Conservation (phyloP, 2,797 vertebrate genomes). For the Ceryle rudis region DNA sequence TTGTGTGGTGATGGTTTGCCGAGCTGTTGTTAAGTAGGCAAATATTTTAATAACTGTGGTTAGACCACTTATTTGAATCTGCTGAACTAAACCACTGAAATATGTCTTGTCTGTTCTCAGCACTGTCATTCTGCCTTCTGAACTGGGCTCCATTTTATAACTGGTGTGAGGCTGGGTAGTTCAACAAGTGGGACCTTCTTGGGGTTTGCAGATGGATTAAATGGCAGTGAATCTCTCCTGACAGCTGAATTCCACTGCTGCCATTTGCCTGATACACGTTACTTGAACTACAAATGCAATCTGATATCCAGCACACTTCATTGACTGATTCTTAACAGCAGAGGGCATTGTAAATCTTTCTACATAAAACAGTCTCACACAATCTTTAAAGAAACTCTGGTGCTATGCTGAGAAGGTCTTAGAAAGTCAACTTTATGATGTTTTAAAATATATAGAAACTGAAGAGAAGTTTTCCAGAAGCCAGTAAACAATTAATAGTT, state of each 20-base stretch:
- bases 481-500: neutral
- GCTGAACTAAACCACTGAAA: neutral
- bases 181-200: neutral
- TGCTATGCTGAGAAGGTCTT: neutral
- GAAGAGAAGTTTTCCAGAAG: neutral
- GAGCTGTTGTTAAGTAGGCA: neutral
- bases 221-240: neutral
- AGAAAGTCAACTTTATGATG: neutral
- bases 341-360: neutral
- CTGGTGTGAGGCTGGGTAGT: neutral
- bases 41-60: neutral
- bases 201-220: neutral
- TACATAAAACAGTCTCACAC: neutral
- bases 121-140: neutral
- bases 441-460: neutral
- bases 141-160: neutral
- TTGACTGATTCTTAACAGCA: neutral
- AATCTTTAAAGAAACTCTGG: neutral
- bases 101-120: neutral
- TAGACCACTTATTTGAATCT: neutral
- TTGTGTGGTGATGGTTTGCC: neutral
- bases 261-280: neutral
- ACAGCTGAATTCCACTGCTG: neutral
- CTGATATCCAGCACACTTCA: neutral
- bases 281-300: neutral